Evolutionary conservation across 64 coral and sea anemone genomes (phyloP).

Genomic region (Montipora efflorescens): DNA sequence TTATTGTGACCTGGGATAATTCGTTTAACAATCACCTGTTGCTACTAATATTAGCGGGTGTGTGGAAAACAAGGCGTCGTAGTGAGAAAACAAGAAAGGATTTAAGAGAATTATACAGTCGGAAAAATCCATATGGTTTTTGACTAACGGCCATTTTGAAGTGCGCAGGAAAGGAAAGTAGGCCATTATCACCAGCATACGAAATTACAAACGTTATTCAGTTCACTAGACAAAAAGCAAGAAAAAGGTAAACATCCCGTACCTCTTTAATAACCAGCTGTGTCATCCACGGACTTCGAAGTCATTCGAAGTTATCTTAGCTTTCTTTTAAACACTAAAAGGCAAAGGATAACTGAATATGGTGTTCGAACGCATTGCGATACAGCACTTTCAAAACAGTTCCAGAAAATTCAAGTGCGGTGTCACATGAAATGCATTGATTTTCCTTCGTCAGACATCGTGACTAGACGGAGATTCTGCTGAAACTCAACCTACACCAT

Average conservation of each 20-base stretch:
- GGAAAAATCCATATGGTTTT: background rate
- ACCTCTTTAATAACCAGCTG: background rate
- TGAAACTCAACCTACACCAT: no score
- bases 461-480: background rate
- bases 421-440: background rate
- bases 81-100: background rate
- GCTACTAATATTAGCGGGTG: background rate
- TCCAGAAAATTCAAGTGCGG: no score
- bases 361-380: background rate
- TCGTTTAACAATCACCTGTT: background rate
- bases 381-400: background rate
- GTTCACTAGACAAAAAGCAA: conserved; percentile 7
- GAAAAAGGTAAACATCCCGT: background rate
- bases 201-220: conserved; percentile 17
- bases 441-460: background rate
- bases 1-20: background rate
- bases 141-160: background rate
- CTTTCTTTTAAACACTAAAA: background rate
- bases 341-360: background rate
- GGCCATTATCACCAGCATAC: background rate
- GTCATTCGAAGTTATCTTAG: no score
- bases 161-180: background rate
- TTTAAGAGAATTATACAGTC: no score
- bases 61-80: background rate
- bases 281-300: background rate